Evolutionary conservation across 2,113 vertebrate genomes (phyloP), one percentile per base, ranked within the genome.

Genomic region (Chrysochloris asiatica): DNA sequence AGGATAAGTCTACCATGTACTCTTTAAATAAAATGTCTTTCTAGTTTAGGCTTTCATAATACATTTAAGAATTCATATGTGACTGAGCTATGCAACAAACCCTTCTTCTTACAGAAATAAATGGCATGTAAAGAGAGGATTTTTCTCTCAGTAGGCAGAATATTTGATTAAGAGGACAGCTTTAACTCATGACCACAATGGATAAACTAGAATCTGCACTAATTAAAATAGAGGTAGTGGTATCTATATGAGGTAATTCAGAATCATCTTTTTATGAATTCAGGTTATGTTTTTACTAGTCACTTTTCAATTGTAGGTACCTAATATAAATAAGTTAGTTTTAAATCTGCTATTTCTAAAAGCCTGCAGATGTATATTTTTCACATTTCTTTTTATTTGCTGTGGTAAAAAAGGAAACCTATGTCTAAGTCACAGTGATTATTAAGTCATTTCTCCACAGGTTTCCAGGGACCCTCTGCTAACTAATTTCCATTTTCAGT

Each of bases 401-500:
- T 78, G 24, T 59, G 83, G 88, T 90, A 89, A 71, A 96, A 96
- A 95, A 93, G 89, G 92, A 97, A 95, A 88, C n/a, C 72, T 95
- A 92, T 90, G 65, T 94, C 86, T 93, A 90, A 90, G 94, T 86
- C 93, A 67, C 88, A 0, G 0, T 92, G 95, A 96, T 95, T 95
- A 95, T 96, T 93, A 95, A 96, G 94, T 96, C 95, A 92, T 96
- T 96, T 96, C 95, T 96, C 93, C 95, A 84, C 93, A 95, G 93
- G 88, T 96, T 94, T 77, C 95, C 92, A 94, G 92, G 88, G 95
- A 95, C 76, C 33, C 80, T 96, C 88, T 92, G 83, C 86, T 97
- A 93, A 95, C 90, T 97, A 96, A 97, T 97, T 96, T 95, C 94
- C 95, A 97, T 97, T 94, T 96, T 95, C 92, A 94, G 93, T 94